Evolutionary conservation across 2,113 vertebrate genomes (phyloP).

Genomic region (Chaetodon auriga): DNA sequence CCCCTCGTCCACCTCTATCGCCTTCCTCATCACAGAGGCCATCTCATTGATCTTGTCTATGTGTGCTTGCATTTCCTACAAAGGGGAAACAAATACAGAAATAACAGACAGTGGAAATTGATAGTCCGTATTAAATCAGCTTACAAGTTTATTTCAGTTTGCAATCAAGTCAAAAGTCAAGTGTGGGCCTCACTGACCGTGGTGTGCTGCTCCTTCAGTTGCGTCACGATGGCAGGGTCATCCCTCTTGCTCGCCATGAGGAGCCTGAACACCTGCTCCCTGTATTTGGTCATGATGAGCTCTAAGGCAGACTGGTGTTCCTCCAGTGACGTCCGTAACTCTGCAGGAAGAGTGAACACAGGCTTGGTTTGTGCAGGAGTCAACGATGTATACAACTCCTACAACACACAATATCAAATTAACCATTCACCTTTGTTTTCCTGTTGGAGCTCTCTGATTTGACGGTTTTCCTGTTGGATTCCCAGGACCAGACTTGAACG

Average conservation of each 20-base stretch:
- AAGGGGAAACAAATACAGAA: neutral
- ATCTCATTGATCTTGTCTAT: slow-evolving; percentile 98
- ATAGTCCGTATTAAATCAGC: neutral
- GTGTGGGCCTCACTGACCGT: slow-evolving; percentile 82
- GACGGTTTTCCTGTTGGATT: slow-evolving; percentile 98
- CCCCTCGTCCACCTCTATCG: slow-evolving; percentile 95
- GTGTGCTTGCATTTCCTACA: slow-evolving; percentile 93
- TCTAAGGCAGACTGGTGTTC: slow-evolving; percentile 98
- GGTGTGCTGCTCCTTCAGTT: slow-evolving; percentile 96
- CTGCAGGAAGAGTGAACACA: slow-evolving; percentile 75
- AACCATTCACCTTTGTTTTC: slow-evolving; percentile 93
- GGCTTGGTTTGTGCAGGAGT: neutral
- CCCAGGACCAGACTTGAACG: slow-evolving; percentile 95
- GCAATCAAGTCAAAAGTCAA: neutral
- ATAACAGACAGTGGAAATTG: neutral
- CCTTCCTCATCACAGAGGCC: slow-evolving; percentile 97
- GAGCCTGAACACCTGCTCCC: slow-evolving; percentile 95
- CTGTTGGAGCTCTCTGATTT: slow-evolving; percentile 95
- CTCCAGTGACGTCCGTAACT: slow-evolving; percentile 93
- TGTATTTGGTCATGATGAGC: slow-evolving; percentile 98
- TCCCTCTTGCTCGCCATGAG: slow-evolving; percentile 97
- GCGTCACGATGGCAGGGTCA: slow-evolving; percentile 90
- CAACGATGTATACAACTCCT: neutral
- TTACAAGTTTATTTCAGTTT: neutral
- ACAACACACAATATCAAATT: neutral